Evolutionary conservation across 2,888 invertebrate species (phyloP).

Genomic region (Romanomermis culicivorax): DNA sequence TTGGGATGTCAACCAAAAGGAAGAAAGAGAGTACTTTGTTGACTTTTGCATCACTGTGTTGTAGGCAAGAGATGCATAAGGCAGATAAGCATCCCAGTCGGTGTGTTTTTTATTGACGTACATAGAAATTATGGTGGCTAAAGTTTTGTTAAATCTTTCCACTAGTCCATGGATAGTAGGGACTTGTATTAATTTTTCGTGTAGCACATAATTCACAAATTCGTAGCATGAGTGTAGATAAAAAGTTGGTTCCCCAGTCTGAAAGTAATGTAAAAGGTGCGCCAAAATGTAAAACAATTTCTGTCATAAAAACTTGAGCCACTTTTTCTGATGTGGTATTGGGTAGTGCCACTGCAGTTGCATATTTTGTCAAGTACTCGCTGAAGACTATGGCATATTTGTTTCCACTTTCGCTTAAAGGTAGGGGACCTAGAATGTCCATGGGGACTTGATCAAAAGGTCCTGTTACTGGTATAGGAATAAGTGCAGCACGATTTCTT

Average conservation of each 20-base stretch:
- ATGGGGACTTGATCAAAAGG: conserved; percentile 3
- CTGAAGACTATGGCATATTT: conserved; percentile 5
- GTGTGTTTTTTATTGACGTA: conserved; percentile 4
- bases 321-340: conserved; percentile 6
- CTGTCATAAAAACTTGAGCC: conserved; percentile 5
- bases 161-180: conserved; percentile 8
- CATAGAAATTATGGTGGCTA: conserved; percentile 4
- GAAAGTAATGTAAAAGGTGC: not conserved
- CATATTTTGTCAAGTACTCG: conserved; percentile 4
- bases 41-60: not conserved
- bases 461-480: conserved; percentile 5
- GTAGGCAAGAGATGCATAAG: conserved; percentile 5
- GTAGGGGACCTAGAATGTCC: conserved; percentile 1
- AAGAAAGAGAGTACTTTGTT: conserved; percentile 5
- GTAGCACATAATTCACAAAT: conserved; percentile 2
- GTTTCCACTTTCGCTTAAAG: conserved; percentile 3
- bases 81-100: conserved; percentile 6
- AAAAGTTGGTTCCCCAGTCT: conserved; percentile 6
- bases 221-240: not conserved
- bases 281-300: conserved; percentile 5
- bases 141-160: conserved; percentile 6
- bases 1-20: conserved; percentile 6
- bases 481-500: conserved; percentile 2
- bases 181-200: conserved; percentile 2
- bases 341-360: conserved; percentile 1